These are phyloP conservation scores for Crenichthys baileyi DNA, from an alignment of 2,797 vertebrate species.

Conservation along the genomic window DNA sequence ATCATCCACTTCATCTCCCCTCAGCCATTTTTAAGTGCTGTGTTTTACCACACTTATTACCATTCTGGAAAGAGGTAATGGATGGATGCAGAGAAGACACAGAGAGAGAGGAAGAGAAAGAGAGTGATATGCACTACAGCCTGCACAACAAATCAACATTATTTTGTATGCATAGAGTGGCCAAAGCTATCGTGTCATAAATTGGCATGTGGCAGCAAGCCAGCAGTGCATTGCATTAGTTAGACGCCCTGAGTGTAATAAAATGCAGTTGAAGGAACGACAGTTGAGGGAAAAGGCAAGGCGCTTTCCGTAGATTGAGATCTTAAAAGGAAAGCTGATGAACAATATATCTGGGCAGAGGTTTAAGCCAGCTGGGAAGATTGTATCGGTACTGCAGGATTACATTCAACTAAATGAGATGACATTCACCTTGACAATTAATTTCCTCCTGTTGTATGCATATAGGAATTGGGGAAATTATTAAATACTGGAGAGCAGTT, in stretches of 20 bases:
- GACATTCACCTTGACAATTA: slow-evolving; percentile 83
- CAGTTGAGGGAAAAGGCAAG: slow-evolving; percentile 4
- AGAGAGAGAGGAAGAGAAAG: slow-evolving; percentile 25
- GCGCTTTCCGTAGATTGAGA: slow-evolving; percentile 80
- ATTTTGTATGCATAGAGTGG: slow-evolving; percentile 77
- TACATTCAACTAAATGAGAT: slow-evolving; percentile 79
- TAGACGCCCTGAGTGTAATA: slow-evolving; percentile 79
- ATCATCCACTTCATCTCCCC: slow-evolving; percentile 70
- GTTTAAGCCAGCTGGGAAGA: slow-evolving; percentile 68
- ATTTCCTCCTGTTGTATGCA: slow-evolving; percentile 71
- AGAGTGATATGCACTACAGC: slow-evolving; percentile 55
- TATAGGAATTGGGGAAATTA: slow-evolving; percentile 51
- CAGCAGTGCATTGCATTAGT: slow-evolving; percentile 83
- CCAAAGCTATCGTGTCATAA: slow-evolving; percentile 77
- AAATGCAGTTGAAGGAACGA: slow-evolving; percentile 70
- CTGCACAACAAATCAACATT: slow-evolving; percentile 79
- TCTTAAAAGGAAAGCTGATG: slow-evolving; percentile 74
- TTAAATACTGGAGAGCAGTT: slow-evolving; percentile 57
- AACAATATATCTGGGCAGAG: slow-evolving; percentile 75
- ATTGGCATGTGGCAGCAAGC: slow-evolving; percentile 81
- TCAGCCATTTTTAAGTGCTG: slow-evolving; percentile 59
- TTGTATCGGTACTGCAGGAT: slow-evolving; percentile 71
- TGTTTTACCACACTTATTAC: slow-evolving; percentile 69
- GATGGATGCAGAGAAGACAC: background rate
- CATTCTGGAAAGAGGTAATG: slow-evolving; percentile 54